phyloP scores from a whole-genome alignment of 1,140 invertebrate species.

The Apis laboriosa region DNA sequence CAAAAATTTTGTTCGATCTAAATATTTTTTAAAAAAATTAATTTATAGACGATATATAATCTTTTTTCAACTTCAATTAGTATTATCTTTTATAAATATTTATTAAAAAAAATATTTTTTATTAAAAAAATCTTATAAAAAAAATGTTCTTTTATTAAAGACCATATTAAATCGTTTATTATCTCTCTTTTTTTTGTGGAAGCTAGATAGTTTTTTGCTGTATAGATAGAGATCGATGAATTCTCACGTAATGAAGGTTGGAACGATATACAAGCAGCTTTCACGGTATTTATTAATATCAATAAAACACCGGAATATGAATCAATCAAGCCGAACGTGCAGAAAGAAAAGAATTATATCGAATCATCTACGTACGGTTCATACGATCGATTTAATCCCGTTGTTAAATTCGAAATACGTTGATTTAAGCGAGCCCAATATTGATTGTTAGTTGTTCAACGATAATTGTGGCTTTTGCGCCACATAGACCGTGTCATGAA shows the following conservation, averaged over 20 bases:
- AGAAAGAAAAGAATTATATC: slow-evolving; percentile 54
- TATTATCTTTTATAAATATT: no score
- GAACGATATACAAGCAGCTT: slow-evolving; percentile 10
- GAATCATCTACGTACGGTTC: slow-evolving; percentile 39
- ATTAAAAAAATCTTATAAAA: no score
- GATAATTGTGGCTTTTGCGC: slow-evolving; percentile 49
- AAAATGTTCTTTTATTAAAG: no score
- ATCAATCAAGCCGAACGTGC: neutral
- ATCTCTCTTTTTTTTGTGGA: neutral
- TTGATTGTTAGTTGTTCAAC: slow-evolving; percentile 43
- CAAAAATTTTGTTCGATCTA: no score
- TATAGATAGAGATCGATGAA: slow-evolving; percentile 14
- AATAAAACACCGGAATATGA: slow-evolving; percentile 45
- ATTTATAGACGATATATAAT: no score
- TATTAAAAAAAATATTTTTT: no score
- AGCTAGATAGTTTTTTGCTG: neutral
- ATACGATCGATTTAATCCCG: slow-evolving; percentile 61
- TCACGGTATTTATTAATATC: slow-evolving; percentile 52
- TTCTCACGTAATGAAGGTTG: slow-evolving; percentile 43
- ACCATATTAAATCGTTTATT: no score
- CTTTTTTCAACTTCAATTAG: no score
- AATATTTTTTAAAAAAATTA: no score
- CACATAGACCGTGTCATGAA: slow-evolving; percentile 17
- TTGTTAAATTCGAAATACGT: slow-evolving; percentile 34
- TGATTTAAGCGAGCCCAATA: slow-evolving; percentile 51